phyloP scores from a whole-genome alignment of 2,113 vertebrate genomes.

The Echinops telfairi region DNA sequence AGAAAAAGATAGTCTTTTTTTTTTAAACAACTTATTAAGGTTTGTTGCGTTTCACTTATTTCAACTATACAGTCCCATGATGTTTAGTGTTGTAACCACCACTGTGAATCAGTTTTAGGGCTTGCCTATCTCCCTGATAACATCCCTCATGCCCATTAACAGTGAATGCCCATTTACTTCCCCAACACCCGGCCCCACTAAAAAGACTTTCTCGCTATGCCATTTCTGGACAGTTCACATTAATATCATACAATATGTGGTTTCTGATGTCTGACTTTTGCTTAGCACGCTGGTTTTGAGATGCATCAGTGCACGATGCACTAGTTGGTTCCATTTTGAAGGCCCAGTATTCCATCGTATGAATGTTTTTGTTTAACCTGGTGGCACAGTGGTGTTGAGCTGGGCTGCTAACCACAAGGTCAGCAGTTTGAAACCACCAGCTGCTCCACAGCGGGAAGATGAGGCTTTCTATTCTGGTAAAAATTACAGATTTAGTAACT shows the following conservation, averaged over 20 bases:
- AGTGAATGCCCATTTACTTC: background rate
- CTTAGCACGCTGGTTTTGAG: background rate
- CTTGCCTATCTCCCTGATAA: background rate
- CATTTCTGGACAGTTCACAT: background rate
- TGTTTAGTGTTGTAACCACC: background rate
- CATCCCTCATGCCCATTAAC: background rate
- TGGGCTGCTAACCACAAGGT: too few species aligned
- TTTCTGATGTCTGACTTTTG: background rate
- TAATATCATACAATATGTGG: too few species aligned
- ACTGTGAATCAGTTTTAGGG: background rate
- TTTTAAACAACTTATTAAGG: background rate
- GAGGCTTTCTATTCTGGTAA: too few species aligned
- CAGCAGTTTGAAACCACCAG: too few species aligned
- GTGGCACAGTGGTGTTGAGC: too few species aligned
- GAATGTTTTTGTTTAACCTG: background rate
- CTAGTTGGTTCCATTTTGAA: background rate
- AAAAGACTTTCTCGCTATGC: background rate
- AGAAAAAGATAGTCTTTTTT: constrained; percentile 1
- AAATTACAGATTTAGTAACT: too few species aligned
- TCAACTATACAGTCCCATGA: background rate
- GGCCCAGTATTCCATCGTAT: background rate
- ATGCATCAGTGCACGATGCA: background rate
- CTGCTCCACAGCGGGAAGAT: too few species aligned
- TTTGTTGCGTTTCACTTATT: background rate
- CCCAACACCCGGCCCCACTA: background rate